Evolutionary conservation across 2,888 invertebrate genomes (phyloP), one percentile per base, ranked within the genome.

Genomic region (Spicauda simplicius): DNA sequence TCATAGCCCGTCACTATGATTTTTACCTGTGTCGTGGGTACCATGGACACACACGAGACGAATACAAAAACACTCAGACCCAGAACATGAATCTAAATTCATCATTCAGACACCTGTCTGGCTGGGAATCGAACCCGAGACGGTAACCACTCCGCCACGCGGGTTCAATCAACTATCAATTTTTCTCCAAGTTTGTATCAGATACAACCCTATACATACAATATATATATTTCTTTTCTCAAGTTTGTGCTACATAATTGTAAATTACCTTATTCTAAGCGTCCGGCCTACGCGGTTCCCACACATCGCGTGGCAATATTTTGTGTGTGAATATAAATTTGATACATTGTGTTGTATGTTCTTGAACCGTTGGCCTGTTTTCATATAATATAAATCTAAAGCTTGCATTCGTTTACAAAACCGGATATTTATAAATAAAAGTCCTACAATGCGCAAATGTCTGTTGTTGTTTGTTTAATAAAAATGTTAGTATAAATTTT

Each of bases 251-350:
- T 66, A 65, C 64, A 69, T 69, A 70, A 70, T 70, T 72, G 70
- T 71, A 70, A 74, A 71, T 73, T 73, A 68, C 74, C 72, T 73
- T 71, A 72, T 70, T 68, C 68, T 70, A 68, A 68, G 12, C 56
- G 30, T 55, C 55, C 62, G 41, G 54, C 74, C 74, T 68, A 74
- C 74, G 62, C 70, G 5, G 65, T 71, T 71, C 73, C 74, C 73
- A 74, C 74, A 72, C 70, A 41, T 37, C 57, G 48, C 52, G 45
- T 53, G 20, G 7, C 30, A 30, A 30, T 58, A 57, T 54, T 45
- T 66, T 66, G 54, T 66, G 59, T 65, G 66, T 55, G 60, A 66
- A 66, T 61, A 66, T 56, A 50, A 48, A 56, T 56, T 55, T 60
- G 10, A 54, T 45, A 54, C 19, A 48, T 54, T 55, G 33, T 54